Evolutionary conservation across 2,113 vertebrate genomes (phyloP), one percentile per base, ranked within the genome.

Genomic region (Hippocampus abdominalis): DNA sequence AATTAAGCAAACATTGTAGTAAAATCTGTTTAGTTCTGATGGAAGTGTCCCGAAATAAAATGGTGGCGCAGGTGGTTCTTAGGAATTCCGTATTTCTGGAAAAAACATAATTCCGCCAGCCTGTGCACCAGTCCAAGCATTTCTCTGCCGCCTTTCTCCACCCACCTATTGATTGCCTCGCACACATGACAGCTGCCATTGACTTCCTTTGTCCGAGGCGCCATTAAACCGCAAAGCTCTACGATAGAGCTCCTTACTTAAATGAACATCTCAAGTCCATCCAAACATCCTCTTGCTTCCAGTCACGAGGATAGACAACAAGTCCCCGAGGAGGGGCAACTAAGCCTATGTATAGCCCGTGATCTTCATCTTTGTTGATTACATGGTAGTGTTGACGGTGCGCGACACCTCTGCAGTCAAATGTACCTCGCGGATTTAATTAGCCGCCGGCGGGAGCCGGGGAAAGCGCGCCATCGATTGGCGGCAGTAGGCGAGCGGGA

Each of bases 351-450:
- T 49, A 77, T 66, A 36, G 49, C 69, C 72, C 73, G 60, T 53
- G 78, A 82, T 80, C 68, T 64, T 56, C 70, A 66, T 57, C 71
- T 59, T 44, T 48, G 82, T 85, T 87, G 72, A 85, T 84, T 86
- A 86, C 81, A 76, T 74, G 44, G 53, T 73, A 60, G 75, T n/a
- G 48, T 75, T 84, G 86, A 88, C 81, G 76, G 78, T 71, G 78
- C 77, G 72, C 80, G 76, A 80, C 83, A 78, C 64, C 81, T 81
- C 75, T 7, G 73, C 66, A 74, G 86, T 69, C 64, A 79, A 84
- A 85, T 87, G 71, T 80, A 85, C 80, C 81, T 84, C 69, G 72
- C 73, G 77, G 83, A 89, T 92, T 90, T 90, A 91, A 93, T 91
- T 88, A 89, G 80, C 68, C 76, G 42, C 59, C 71, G 66, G 60